phyloP scores from a whole-genome alignment of 37 sponge, comb jelly and placozoan species.

The Oscarella lobularis region DNA sequence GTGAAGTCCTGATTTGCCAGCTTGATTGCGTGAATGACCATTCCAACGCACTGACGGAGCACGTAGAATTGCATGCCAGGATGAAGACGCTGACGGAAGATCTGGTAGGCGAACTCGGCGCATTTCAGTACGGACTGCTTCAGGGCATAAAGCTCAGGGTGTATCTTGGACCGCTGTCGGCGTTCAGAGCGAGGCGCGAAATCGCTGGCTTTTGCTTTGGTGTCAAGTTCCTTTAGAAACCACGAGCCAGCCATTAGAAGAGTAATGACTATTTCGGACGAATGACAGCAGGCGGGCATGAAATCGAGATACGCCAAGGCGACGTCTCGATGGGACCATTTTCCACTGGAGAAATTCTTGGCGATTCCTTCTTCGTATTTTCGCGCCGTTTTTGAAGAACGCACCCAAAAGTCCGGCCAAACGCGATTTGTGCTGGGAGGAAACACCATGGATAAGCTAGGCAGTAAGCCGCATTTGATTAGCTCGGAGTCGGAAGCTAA shows the following conservation, averaged over 20 bases:
- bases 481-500: not conserved
- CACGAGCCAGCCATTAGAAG: constrained; percentile 42
- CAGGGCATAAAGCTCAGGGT: constrained; percentile 20
- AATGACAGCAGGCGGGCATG: constrained; percentile 25
- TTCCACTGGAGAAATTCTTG: constrained; percentile 18
- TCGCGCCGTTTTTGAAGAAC: not conserved
- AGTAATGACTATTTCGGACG: constrained; percentile 29
- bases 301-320: constrained; percentile 50
- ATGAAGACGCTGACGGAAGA: constrained; percentile 18
- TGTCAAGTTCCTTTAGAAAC: constrained; percentile 23
- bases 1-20: not conserved
- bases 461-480: not conserved
- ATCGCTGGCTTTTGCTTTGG: not conserved
- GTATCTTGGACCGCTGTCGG: too few species aligned
- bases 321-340: constrained; percentile 14
- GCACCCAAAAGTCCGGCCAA: not conserved
- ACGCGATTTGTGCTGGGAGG: not conserved
- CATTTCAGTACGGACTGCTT: constrained; percentile 9
- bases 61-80: constrained; percentile 56
- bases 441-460: not conserved
- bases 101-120: not conserved
- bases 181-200: not conserved
- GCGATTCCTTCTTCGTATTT: constrained; percentile 19
- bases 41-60: constrained; percentile 13
- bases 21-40: constrained; percentile 1